A percentile compares a stretch with the other conserved stretches of the same genome.
Evolutionary conservation across 2,888 invertebrate species (phyloP).

Genomic region (Pogonocherus hispidulus): DNA sequence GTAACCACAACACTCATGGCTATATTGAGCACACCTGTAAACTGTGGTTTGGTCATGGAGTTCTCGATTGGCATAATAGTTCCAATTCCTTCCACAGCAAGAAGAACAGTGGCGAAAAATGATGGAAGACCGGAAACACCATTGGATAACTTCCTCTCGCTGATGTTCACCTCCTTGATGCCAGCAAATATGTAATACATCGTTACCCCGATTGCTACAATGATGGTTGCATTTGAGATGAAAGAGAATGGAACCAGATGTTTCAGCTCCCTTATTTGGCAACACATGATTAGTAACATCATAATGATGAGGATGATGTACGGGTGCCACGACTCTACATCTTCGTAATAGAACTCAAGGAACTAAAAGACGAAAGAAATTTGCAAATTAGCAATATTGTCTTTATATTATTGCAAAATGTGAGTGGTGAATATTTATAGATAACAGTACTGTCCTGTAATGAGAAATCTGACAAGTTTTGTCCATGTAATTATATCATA

Average conservation of each 20-base stretch:
- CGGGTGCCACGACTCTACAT: constrained; percentile 68
- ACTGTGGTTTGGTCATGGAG: constrained; percentile 86
- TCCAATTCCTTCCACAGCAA: constrained; percentile 96
- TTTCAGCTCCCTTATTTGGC: constrained; percentile 83
- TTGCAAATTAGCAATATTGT: too few species aligned
- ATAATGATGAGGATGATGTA: constrained; percentile 79
- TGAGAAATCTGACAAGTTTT: too few species aligned
- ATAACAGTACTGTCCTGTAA: too few species aligned
- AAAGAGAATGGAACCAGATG: constrained; percentile 91
- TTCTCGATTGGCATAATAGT: constrained; percentile 97
- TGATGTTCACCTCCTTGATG: constrained; percentile 62
- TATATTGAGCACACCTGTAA: constrained; percentile 88
- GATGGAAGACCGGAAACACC: constrained; percentile 72
- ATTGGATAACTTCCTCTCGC: constrained; percentile 68
- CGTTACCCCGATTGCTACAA: constrained; percentile 82
- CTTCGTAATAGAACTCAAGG: constrained; percentile 68
- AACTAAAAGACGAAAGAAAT: too few species aligned
- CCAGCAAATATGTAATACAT: constrained; percentile 85
- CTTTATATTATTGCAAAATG: too few species aligned
- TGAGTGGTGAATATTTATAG: too few species aligned
- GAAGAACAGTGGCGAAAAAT: constrained; percentile 95
- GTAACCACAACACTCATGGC: constrained; percentile 87
- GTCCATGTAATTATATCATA: too few species aligned
- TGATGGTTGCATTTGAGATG: constrained; percentile 86
- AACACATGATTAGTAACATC: constrained; percentile 79